These are phyloP conservation scores for Dicyrtomina minuta DNA, from an alignment of 2,888 invertebrate species.

Conservation along the genomic window DNA sequence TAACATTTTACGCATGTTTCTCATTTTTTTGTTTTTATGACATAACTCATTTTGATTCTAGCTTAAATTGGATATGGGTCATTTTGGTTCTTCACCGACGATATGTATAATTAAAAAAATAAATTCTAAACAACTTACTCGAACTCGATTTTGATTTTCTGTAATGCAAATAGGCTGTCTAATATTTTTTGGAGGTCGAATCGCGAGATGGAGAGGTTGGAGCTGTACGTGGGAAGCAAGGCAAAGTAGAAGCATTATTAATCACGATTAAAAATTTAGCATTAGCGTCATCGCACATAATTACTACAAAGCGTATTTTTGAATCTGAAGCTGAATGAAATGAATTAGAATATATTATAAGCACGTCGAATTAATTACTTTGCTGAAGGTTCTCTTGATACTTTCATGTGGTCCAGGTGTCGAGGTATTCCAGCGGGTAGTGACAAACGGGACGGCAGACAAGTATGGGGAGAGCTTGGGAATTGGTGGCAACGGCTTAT, in stretches of 20 bases:
- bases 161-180: conserved; percentile 38
- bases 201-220: conserved; percentile 39
- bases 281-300: too few species aligned
- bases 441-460: conserved; percentile 42
- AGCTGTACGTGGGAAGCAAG: conserved; percentile 12
- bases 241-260: too few species aligned
- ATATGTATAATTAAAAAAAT: not conserved
- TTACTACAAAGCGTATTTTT: too few species aligned
- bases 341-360: not conserved
- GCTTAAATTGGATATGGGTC: too few species aligned
- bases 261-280: too few species aligned
- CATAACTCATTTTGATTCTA: too few species aligned
- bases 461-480: conserved; percentile 48
- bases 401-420: conserved; percentile 28
- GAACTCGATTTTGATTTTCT: conserved; percentile 39
- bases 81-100: too few species aligned
- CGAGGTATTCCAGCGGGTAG: conserved; percentile 37
- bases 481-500: conserved; percentile 40
- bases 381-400: conserved; percentile 1
- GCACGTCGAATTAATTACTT: not conserved
- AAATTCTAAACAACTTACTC: conserved; percentile 7
- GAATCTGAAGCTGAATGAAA: not conserved
- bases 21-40: too few species aligned
- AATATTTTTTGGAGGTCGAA: conserved; percentile 35
- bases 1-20: too few species aligned